A percentile compares a stretch with the other conserved stretches of the same genome.
These are phyloP conservation scores for Odontocerum albicorne DNA, from an alignment of 2,888 invertebrate genomes.

Conservation along the genomic window DNA sequence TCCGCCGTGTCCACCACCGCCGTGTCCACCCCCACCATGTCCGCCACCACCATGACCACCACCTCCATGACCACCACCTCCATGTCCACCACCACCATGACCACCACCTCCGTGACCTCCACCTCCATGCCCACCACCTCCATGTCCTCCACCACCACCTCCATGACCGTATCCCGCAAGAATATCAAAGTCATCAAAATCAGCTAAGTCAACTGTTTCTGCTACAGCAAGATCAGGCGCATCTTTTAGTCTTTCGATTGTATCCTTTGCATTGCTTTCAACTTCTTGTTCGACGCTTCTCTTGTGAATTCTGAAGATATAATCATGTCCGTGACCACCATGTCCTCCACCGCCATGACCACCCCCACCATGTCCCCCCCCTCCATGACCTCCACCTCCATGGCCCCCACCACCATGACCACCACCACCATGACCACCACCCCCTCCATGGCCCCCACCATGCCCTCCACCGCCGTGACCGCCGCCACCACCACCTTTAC, in stretches of 20 bases:
- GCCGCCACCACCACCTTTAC: constrained; percentile 7
- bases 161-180: constrained; percentile 13
- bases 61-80: constrained; percentile 7
- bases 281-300: too few relatives aligned
- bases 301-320: too few relatives aligned
- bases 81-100: constrained; percentile 8
- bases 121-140: not conserved
- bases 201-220: too few relatives aligned
- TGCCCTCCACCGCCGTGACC: constrained; percentile 5
- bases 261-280: too few relatives aligned
- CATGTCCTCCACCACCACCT: not conserved
- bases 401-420: too few relatives aligned
- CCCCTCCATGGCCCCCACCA: constrained; percentile 6
- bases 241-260: too few relatives aligned
- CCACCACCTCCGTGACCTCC: constrained; percentile 8
- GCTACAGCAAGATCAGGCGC: too few relatives aligned
- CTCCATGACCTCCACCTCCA: too few relatives aligned
- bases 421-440: too few relatives aligned
- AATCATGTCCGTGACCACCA: too few relatives aligned
- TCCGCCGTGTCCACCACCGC: constrained; percentile 12
- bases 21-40: constrained; percentile 19
- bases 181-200: too few relatives aligned
- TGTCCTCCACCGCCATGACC: constrained; percentile 32
- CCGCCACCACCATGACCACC: constrained; percentile 15
- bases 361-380: too few relatives aligned